These are phyloP conservation scores for Triplophysa dalaica DNA, from an alignment of 2,113 vertebrate species.

Conservation along the genomic window DNA sequence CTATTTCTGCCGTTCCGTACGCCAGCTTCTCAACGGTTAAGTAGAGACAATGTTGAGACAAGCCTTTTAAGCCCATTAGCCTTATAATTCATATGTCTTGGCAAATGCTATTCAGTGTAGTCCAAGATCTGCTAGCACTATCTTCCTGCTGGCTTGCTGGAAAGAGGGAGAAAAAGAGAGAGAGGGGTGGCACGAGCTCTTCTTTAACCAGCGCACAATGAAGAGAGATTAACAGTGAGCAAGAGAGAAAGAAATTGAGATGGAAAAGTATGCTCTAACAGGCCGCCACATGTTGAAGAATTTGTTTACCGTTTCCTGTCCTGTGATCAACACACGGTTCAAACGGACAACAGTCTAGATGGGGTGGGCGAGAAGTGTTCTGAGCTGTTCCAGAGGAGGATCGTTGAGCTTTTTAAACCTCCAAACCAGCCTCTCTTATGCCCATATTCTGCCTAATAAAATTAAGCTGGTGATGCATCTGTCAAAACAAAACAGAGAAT, in stretches of 20 bases:
- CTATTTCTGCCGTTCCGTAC: conserved; percentile 60
- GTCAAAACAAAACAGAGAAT: background rate
- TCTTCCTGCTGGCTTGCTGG: conserved; percentile 43
- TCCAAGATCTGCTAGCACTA: conserved; percentile 58
- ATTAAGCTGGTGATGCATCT: background rate
- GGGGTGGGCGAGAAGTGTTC: background rate
- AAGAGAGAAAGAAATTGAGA: background rate
- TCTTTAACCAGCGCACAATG: too few species aligned
- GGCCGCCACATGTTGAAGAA: conserved; percentile 64
- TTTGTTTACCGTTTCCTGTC: conserved; percentile 67
- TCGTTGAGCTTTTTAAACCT: background rate
- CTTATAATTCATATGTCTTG: conserved; percentile 72
- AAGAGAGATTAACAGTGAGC: conserved; percentile 25
- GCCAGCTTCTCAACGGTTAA: conserved; percentile 55
- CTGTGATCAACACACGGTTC: conserved; percentile 64
- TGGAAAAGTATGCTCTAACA: conserved; percentile 51
- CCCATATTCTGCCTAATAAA: background rate
- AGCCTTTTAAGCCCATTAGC: conserved; percentile 74
- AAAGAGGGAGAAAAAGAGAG: conserved; percentile 31
- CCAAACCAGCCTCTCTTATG: background rate
- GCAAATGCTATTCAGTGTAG: conserved; percentile 56
- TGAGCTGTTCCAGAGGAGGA: background rate
- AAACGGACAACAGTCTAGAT: conserved; percentile 35
- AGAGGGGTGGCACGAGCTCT: background rate
- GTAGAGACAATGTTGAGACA: conserved; percentile 69